These are phyloP conservation scores for Steinernema scapterisci DNA, from an alignment of 2,888 invertebrate species.

Conservation along the genomic window DNA sequence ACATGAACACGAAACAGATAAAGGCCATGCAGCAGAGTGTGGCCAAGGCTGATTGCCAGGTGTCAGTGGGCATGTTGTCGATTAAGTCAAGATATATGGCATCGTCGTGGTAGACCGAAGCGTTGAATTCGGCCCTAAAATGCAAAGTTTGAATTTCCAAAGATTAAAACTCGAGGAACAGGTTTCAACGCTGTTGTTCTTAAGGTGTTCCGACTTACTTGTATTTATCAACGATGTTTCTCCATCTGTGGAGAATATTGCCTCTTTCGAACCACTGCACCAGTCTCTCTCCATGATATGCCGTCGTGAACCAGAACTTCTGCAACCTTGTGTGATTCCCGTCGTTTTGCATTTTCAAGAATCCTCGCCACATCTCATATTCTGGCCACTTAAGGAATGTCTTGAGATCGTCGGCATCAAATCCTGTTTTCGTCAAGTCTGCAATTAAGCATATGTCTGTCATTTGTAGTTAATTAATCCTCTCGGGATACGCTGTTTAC, in stretches of 20 bases:
- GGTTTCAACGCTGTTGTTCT: conserved; percentile 32
- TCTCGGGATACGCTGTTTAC: background rate
- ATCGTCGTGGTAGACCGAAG: conserved; percentile 61
- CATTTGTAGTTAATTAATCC: conserved; percentile 7
- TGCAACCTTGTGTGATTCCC: background rate
- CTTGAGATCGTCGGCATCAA: conserved; percentile 39
- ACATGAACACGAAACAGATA: conserved; percentile 61
- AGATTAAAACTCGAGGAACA: conserved; percentile 36
- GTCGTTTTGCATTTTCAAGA: conserved; percentile 45
- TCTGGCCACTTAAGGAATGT: conserved; percentile 61
- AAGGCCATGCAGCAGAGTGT: conserved; percentile 60
- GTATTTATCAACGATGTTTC: conserved; percentile 59
- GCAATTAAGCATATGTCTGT: background rate
- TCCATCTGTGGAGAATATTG: conserved; percentile 51
- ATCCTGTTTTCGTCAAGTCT: conserved; percentile 24
- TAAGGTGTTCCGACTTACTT: conserved; percentile 46
- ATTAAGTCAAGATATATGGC: conserved; percentile 61
- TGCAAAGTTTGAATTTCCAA: background rate
- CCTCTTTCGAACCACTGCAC: conserved; percentile 53
- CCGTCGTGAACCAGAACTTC: conserved; percentile 38
- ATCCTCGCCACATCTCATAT: conserved; percentile 57
- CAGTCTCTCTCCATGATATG: conserved; percentile 51
- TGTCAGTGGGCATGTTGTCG: conserved; percentile 60
- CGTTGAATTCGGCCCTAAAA: conserved; percentile 46
- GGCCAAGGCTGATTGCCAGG: conserved; percentile 61